Base-by-base conservation (phyloP, 2,113 vertebrate genomes). In the Lepisosteus osseus region DNA sequence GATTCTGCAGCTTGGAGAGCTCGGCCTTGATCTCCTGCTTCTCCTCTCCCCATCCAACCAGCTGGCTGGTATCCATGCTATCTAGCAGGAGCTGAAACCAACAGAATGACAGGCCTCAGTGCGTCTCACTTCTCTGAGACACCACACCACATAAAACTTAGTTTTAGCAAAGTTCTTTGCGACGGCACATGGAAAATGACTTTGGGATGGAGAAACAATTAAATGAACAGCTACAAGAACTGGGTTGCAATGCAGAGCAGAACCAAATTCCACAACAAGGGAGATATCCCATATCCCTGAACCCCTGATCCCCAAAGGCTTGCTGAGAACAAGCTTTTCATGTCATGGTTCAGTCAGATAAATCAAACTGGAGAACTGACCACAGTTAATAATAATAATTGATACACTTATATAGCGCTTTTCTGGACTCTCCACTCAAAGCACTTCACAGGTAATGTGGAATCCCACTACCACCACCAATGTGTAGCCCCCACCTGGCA, bases 41-140 rank as follows among this genome's bases (percentile, higher is more conserved):
- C 77, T 92, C 88, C 68, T 83, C 71, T 72, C 84, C 82, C 85
- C 82, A 89, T 29, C 79, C 83, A 77, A 77, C 75, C 75, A 89
- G 74, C 65, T 83, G 29, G 56, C 70, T n/a, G 0, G 78, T 44
- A 14, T 89, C 84, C 86, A 88, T 87, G 63, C 56, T 55, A 11
- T 3, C 13, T 62, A 67, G 9, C 11, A 44, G 14, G 17, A 63
- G 57, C 11, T 6, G 12, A 13, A n/a, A 40, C 17, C 8, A 11
- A 29, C 29, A 62, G 7, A 40, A 9, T 9, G 56, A 8, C 29
- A 29, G n/a, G 4, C 40, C 6, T 59, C 17, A n/a, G 51, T 7
- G 54, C 8, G 15, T 63, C 17, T 41, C 61, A 43, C 0, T 7
- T 8, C 13, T 14, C 55, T 29, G 29, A 29, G 29, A 29, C 29